phyloP scores from a whole-genome alignment of 1,140 invertebrate genomes.

The Drosophila sucinea region DNA sequence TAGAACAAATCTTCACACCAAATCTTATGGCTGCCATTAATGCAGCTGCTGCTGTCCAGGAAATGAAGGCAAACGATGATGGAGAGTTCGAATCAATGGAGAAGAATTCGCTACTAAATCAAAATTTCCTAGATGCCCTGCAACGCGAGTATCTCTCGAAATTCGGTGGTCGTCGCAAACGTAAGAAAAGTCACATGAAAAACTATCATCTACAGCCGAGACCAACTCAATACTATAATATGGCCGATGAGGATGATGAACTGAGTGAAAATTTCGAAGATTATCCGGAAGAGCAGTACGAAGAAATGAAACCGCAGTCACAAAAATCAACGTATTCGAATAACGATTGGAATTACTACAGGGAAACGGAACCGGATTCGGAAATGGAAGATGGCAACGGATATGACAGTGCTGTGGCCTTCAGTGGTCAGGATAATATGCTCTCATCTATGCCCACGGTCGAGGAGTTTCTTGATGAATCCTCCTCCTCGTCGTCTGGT shows the following conservation, averaged over 20 bases:
- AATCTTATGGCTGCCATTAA: conserved; percentile 44
- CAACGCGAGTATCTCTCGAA: conserved; percentile 61
- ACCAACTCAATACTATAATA: conserved; percentile 28
- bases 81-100: conserved; percentile 43
- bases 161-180: conserved; percentile 51
- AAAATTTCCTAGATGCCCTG: conserved; percentile 66
- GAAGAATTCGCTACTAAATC: conserved; percentile 55
- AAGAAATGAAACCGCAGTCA: conserved; percentile 24
- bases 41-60: conserved; percentile 17
- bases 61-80: conserved; percentile 1
- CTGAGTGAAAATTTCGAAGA: conserved; percentile 44
- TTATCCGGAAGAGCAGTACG: conserved; percentile 38
- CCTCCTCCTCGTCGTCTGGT: not conserved
- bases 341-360: conserved; percentile 29
- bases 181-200: conserved; percentile 53
- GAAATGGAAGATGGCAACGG: conserved; percentile 32
- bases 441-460: conserved; percentile 47
- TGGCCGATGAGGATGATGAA: conserved; percentile 30
- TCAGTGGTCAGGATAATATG: conserved; percentile 54
- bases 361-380: conserved; percentile 15
- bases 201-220: not conserved
- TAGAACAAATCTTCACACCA: conserved; percentile 65
- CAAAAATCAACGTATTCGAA: conserved; percentile 5
- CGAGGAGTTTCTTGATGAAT: conserved; percentile 51
- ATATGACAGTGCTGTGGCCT: conserved; percentile 59